Evolutionary conservation across 2,113 vertebrate genomes (phyloP).

Genomic region (Apteryx owenii): DNA sequence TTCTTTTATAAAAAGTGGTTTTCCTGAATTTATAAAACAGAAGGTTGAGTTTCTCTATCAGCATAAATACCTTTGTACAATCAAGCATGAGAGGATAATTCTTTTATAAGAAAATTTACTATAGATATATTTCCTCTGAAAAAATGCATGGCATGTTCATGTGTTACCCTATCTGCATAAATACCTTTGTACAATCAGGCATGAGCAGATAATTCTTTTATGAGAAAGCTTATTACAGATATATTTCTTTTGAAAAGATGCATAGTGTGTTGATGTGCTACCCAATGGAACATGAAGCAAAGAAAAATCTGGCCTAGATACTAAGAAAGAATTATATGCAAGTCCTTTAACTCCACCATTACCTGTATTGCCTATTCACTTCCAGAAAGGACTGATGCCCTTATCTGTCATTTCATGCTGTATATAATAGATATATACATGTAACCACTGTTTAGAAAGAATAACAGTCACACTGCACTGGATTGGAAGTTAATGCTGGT

Average conservation of each 20-base stretch:
- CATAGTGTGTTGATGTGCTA: background rate
- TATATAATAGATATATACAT: background rate
- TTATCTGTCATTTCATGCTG: background rate
- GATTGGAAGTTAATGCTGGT: background rate
- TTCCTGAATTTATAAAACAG: background rate
- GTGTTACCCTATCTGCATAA: background rate
- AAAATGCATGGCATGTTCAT: background rate
- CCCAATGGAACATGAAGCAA: background rate
- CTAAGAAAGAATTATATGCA: background rate
- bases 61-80: background rate
- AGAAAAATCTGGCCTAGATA: background rate
- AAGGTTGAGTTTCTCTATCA: background rate
- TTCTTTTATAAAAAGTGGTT: background rate
- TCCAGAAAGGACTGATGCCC: background rate
- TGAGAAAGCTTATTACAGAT: background rate
- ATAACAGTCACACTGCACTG: background rate
- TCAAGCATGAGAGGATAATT: background rate
- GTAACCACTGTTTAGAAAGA: background rate
- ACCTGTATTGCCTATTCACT: background rate
- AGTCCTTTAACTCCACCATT: background rate
- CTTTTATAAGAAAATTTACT: background rate
- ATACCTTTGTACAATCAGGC: background rate
- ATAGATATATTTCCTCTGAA: background rate
- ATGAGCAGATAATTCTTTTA: background rate
- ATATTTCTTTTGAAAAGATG: background rate